A percentile compares a stretch with the other conserved stretches of the same genome.
Conservation (phyloP, 2,113 vertebrate genomes). For the Taurulus bubalis region DNA sequence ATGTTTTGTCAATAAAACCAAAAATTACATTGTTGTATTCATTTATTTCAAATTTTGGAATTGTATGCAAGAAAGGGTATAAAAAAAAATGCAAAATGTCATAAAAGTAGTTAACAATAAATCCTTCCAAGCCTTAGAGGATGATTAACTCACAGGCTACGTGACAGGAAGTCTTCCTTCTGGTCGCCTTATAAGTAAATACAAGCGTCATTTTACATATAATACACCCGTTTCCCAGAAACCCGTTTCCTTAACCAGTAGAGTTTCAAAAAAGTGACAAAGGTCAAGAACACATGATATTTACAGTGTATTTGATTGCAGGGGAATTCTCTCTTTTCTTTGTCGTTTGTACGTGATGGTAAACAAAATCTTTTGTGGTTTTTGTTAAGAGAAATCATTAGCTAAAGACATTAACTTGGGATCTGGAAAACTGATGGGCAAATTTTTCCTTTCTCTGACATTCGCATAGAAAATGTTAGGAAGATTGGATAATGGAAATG, state of each 20-base stretch:
- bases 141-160: conserved; percentile 3
- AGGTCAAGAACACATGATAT: background rate
- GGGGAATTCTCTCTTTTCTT: background rate
- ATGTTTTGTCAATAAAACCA: conserved; percentile 74
- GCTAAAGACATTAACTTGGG: background rate
- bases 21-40: background rate
- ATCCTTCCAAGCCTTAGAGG: no score
- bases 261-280: background rate
- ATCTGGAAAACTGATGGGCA: background rate
- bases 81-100: background rate
- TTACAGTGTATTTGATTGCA: conserved; percentile 3
- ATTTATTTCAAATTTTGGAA: conserved; percentile 35
- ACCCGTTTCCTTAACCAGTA: background rate
- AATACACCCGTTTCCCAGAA: conserved; percentile 3
- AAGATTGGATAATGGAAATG: background rate
- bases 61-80: background rate
- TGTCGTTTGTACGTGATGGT: background rate
- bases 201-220: fast-evolving
- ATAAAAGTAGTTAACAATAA: background rate
- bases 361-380: background rate
- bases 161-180: background rate
- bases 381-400: background rate
- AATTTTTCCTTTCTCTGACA: background rate
- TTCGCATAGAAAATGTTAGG: background rate
- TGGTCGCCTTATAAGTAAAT: conserved; percentile 19